Evolutionary conservation across 2,113 vertebrate species (phyloP), one percentile per base, ranked within the genome.

Genomic region (Aegotheles bennettii): DNA sequence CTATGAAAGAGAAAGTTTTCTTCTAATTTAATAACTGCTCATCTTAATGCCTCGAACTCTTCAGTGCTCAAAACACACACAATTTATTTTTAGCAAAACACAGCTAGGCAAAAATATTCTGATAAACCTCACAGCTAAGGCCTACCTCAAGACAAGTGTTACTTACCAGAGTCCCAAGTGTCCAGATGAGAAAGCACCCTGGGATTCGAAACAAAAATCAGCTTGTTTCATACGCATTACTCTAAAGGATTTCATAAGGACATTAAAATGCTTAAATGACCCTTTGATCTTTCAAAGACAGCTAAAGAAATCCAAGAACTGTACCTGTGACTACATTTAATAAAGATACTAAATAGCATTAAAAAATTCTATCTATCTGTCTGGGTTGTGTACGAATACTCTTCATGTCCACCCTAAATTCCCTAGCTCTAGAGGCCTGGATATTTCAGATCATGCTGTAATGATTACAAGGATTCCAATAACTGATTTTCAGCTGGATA

Each of bases 131-230:
- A 76, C 4, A 92, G 26, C 54, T 65, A 60, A 73, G 17, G 40
- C 28, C 51, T 68, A 36, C 28, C 65, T 51, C 16, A 60, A 81
- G 15, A 29, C 35, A 81, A 23, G 12, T n/a, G 92, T 90, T 77
- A 93, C 98, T 98, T 98, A 99, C 99, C 99, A 16, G 95, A 95
- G 82, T 92, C 97, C 97, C 98, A 98, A 69, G 97, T 97, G 94
- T 98, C 97, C 95, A 99, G 93, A 94, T 98, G 98, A 82, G 98
- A 98, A 96, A 99, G 97, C 89, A 99, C 99, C 98, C 99, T 99
- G 81, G 15, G 93, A 83, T 64, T 95, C 81, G 84, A 82, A 87
- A 97, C 26, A 92, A 83, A 84, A 91, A 68, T 79, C 24, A 78
- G 24, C 18, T 36, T 57, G 14, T 75, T 93, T 87, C 51, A 89